Evolutionary conservation across 2,797 vertebrate genomes (phyloP), one percentile per base, ranked within the genome.

Genomic region (Pelodytes ibericus): DNA sequence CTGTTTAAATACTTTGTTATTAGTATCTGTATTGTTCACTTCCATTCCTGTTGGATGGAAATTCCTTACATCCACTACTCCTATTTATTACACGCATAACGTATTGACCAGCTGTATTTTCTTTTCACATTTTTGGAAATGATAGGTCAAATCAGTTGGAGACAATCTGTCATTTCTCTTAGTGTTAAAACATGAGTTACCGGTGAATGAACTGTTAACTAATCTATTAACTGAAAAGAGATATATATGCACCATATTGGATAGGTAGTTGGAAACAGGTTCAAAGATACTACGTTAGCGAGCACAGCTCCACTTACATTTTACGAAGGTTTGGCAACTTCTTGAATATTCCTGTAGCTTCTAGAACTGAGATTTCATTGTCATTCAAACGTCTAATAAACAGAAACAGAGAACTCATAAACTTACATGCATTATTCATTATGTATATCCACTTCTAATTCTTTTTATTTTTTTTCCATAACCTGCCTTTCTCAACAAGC

Each of bases 321-420:
- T 98, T 98, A 79, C 95, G 94, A 64, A 99, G 91, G 58, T 99
- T 96, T 84, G 96, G 95, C 83, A 99, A 92, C 87, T 97, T 99
- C 90, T 97, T 99, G 86, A 98, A 99, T 88, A 98, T 94, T 68
- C 96, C 97, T 0, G 96, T 98, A 33, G 96, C 96, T 91, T 99
- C 96, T 62, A 99, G 89, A 70, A 98, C 96, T 26, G 94, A 93
- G 87, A 99, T 98, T 82, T 99, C 97, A 60, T 99, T 99, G 91
- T 98, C 99, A 92, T 99, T 99, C 80, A 99, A 91, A 63, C 97
- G 92, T 82, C 97, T 99, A 73, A 30, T 82, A 66, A 77, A 84
- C 81, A 84, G 63, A 1, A 81, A 33, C 82, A 64, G 65, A 70
- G 56, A 69, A 61, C 53, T 70, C 31, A 62, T 61, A 61, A 0